phyloP scores from a whole-genome alignment of 35 echinoderm and acorn worm genomes.

The Hemicentrotus pulcherrimus region DNA sequence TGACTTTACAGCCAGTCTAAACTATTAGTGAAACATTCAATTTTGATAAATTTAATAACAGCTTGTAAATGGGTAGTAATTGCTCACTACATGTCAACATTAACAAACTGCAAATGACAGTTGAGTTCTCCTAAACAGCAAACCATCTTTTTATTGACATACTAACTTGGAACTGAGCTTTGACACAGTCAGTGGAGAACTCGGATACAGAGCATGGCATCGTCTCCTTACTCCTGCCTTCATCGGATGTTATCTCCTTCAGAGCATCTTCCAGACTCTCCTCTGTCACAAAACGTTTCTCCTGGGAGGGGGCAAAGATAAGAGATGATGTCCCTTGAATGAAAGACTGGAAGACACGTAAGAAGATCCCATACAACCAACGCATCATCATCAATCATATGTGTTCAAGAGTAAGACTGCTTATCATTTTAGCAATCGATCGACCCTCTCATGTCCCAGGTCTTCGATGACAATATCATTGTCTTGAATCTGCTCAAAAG shows the following conservation, averaged over 20 bases:
- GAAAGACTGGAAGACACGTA: background rate
- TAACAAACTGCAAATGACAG: no score
- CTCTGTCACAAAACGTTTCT: slow-evolving; percentile 64
- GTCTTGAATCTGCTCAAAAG: background rate
- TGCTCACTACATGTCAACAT: no score
- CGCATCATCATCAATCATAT: background rate
- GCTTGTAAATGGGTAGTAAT: no score
- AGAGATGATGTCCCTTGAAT: background rate
- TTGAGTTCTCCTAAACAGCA: no score
- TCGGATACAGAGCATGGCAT: slow-evolving; percentile 42
- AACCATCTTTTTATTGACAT: background rate
- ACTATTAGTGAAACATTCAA: no score
- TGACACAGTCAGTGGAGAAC: slow-evolving; percentile 29
- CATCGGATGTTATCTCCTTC: slow-evolving; percentile 7
- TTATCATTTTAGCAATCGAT: background rate
- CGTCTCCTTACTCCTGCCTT: background rate
- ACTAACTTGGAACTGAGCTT: slow-evolving; percentile 59
- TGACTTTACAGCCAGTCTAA: background rate
- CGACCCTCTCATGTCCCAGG: background rate
- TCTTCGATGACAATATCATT: background rate
- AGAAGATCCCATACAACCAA: background rate
- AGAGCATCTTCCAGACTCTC: slow-evolving; percentile 43
- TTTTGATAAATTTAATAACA: no score
- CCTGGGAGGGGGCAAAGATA: slow-evolving; percentile 48
- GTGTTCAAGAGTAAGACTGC: background rate